A percentile compares a stretch with the other conserved stretches of the same genome.
Conservation (phyloP, 2,888 invertebrate species). For the Hipparchia semele region DNA sequence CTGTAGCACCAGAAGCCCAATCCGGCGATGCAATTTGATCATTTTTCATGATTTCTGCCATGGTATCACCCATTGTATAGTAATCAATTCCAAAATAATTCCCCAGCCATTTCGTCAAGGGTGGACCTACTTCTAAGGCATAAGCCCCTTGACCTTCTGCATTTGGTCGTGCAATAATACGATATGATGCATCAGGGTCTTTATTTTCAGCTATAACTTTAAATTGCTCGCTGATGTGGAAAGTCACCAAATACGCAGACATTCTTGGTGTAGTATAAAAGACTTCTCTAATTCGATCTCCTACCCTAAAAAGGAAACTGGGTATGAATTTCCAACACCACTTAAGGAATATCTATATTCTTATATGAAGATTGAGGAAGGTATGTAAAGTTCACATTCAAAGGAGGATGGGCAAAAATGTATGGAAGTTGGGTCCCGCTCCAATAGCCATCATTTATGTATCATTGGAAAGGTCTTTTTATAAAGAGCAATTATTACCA, state of each 20-base stretch:
- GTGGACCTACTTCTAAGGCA: conserved; percentile 71
- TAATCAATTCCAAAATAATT: conserved; percentile 68
- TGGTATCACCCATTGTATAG: conserved; percentile 64
- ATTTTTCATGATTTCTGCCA: conserved; percentile 68
- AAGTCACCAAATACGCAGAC: conserved; percentile 93
- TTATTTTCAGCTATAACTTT: conserved; percentile 65
- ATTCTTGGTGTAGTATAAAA: conserved; percentile 86
- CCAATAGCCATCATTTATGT: no score
- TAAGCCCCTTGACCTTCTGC: conserved; percentile 69
- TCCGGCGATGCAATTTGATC: conserved; percentile 75
- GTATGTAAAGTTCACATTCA: no score
- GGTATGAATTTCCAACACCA: not conserved
- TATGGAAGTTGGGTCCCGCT: no score
- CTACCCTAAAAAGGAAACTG: conserved; percentile 50
- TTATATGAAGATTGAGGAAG: no score
- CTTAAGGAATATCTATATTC: not conserved
- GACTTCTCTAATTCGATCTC: conserved; percentile 61
- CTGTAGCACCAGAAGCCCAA: conserved; percentile 79
- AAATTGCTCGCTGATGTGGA: conserved; percentile 80
- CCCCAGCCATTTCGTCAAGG: conserved; percentile 67
- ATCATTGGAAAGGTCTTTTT: no score
- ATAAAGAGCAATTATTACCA: no score
- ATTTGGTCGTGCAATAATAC: conserved; percentile 69
- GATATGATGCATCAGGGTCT: conserved; percentile 56
- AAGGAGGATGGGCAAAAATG: no score